These are phyloP conservation scores for Apodemus sylvaticus DNA, from an alignment of 2,113 vertebrate species.

Conservation along the genomic window DNA sequence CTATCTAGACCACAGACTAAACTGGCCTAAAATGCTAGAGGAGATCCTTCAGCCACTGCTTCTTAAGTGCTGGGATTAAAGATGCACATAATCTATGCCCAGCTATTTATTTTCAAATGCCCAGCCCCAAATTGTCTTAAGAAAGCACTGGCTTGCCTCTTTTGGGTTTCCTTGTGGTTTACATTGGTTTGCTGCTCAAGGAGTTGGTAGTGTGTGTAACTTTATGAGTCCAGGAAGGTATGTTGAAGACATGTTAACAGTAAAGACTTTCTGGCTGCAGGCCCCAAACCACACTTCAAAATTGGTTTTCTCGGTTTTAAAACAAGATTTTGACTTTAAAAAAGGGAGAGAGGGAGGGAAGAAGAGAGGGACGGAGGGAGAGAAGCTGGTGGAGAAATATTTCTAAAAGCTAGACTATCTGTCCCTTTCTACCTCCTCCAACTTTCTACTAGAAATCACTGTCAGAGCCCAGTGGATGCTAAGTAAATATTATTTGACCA, in stretches of 20 bases:
- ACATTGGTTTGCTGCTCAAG: neutral
- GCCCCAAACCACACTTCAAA: conserved; percentile 1
- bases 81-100: neutral
- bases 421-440: neutral
- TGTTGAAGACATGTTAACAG: neutral
- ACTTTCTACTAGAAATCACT: neutral
- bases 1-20: neutral
- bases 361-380: neutral
- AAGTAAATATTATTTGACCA: neutral
- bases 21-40: neutral
- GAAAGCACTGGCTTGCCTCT: neutral
- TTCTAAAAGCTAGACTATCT: neutral
- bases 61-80: neutral
- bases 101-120: no score
- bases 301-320: neutral
- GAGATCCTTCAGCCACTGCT: neutral
- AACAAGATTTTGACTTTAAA: neutral
- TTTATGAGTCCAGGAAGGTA: neutral
- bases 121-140: no score
- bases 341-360: neutral
- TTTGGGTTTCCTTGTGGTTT: neutral
- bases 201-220: neutral
- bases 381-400: neutral
- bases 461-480: neutral
- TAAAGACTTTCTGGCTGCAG: neutral